Conservation (phyloP, 2,888 invertebrate species). For the Lordiphosa andalusiaca region DNA sequence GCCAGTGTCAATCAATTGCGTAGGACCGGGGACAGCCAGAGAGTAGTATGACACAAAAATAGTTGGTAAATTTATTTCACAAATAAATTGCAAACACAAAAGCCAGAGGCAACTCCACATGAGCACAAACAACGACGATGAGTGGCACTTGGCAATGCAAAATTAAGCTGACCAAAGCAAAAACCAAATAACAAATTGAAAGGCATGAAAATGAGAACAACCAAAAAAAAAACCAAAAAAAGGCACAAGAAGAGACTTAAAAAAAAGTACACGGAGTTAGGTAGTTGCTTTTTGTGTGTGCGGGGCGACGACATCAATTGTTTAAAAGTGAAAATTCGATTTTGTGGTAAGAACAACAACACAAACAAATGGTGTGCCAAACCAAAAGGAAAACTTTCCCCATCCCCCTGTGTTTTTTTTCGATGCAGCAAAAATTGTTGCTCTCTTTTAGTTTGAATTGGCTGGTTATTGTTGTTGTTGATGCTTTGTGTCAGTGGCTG, state of each 20-base stretch:
- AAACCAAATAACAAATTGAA: constrained; percentile 55
- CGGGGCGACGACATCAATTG: constrained; percentile 67
- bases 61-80: constrained; percentile 39
- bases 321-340: constrained; percentile 77
- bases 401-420: constrained; percentile 16
- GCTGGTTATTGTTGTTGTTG: constrained; percentile 47
- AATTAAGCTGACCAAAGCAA: constrained; percentile 41
- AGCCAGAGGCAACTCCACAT: constrained; percentile 21
- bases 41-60: constrained; percentile 29
- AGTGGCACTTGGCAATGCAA: constrained; percentile 23
- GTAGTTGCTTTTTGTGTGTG: constrained; percentile 25
- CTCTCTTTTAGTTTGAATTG: constrained; percentile 52
- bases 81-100: constrained; percentile 32
- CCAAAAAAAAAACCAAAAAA: too few relatives aligned
- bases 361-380: constrained; percentile 60
- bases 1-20: constrained; percentile 13
- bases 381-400: constrained; percentile 47
- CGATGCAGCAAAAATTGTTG: constrained; percentile 37
- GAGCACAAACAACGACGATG: constrained; percentile 13
- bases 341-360: constrained; percentile 62
- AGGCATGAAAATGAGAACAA: constrained; percentile 43
- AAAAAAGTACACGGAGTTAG: constrained; percentile 5
- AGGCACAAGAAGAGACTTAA: background rate
- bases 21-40: constrained; percentile 4
- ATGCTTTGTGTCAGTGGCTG: constrained; percentile 65